Evolutionary conservation across 2,113 vertebrate species (phyloP).

Genomic region (Gnathonemus echidnorhynchus): DNA sequence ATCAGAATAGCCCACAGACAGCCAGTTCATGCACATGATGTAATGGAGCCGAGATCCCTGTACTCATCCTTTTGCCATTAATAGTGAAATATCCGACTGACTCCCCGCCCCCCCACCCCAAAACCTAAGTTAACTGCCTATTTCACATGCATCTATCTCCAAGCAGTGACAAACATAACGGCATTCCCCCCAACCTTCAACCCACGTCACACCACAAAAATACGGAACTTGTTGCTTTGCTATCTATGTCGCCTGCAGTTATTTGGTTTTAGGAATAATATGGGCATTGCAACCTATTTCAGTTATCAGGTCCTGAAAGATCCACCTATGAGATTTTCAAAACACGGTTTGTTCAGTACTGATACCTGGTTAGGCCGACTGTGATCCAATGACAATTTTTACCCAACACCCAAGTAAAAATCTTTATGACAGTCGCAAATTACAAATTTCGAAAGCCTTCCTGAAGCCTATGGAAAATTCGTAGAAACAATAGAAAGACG

Average conservation of each 20-base stretch:
- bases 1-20: not conserved
- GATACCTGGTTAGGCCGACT: not conserved
- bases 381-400: not conserved
- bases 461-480: not conserved
- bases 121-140: not conserved
- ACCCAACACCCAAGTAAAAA: not conserved
- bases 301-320: not conserved
- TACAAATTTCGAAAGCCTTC: not conserved
- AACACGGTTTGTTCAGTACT: not conserved
- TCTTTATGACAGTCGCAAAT: not conserved
- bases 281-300: not conserved
- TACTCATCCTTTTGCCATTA: not conserved
- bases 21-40: not conserved
- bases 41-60: not conserved
- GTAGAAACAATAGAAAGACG: not conserved
- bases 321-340: not conserved
- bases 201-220: not conserved
- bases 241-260: not conserved
- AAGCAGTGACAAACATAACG: not conserved
- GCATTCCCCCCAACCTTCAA: not conserved
- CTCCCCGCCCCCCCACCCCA: not conserved
- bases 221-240: not conserved
- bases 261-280: not conserved
- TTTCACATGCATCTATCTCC: not conserved
- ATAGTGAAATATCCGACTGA: not conserved